Conservation (phyloP, 1,140 invertebrate genomes). For the Triops longicaudatus region DNA sequence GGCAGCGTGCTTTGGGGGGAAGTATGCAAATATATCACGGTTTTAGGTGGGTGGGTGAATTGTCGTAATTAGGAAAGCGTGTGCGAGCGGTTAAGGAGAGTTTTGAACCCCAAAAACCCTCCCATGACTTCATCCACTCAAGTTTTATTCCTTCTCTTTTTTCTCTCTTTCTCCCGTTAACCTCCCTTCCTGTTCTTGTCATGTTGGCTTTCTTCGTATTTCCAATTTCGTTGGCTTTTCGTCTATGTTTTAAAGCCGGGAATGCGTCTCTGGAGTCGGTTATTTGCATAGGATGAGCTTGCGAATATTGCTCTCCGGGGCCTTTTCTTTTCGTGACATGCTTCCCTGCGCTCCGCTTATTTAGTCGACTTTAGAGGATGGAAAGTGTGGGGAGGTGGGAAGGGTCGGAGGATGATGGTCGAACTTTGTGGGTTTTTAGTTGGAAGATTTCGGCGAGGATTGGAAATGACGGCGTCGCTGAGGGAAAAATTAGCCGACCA, state of each 20-base stretch:
- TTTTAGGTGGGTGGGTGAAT: too few species aligned
- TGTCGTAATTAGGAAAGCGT: too few species aligned
- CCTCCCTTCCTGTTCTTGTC: too few species aligned
- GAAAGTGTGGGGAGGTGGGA: neutral
- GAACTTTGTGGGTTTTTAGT: too few species aligned
- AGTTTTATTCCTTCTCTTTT: too few species aligned
- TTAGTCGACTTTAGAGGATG: neutral
- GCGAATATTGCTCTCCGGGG: slow-evolving; percentile 1
- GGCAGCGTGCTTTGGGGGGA: too few species aligned
- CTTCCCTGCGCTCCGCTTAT: neutral
- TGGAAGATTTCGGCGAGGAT: too few species aligned
- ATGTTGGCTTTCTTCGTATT: neutral
- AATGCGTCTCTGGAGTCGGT: neutral
- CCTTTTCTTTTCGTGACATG: slow-evolving; percentile 8
- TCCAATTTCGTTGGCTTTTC: slow-evolving; percentile 12
- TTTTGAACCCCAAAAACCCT: too few species aligned
- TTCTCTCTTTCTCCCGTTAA: too few species aligned
- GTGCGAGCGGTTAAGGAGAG: too few species aligned
- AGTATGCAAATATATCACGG: too few species aligned
- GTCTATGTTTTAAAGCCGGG: neutral
- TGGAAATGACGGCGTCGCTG: neutral
- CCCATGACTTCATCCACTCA: too few species aligned
- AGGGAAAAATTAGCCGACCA: neutral
- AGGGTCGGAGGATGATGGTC: neutral
- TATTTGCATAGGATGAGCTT: slow-evolving; percentile 15